phyloP scores from a whole-genome alignment of 2,113 vertebrate species.

The Antennarius striatus region DNA sequence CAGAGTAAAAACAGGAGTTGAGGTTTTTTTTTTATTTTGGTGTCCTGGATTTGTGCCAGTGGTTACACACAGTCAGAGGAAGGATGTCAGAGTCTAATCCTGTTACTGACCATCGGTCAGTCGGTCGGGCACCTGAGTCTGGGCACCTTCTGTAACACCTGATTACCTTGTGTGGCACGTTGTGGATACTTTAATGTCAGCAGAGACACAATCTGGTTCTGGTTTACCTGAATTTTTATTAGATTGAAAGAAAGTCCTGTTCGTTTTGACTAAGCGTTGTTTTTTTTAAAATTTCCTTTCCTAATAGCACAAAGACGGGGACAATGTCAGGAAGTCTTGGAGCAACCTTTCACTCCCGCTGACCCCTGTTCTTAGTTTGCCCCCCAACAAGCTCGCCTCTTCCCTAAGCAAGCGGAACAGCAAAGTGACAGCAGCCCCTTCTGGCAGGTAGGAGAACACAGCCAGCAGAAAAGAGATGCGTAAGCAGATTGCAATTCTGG shows the following conservation, averaged over 20 bases:
- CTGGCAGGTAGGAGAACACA: slow-evolving; percentile 83
- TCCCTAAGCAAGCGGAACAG: slow-evolving; percentile 82
- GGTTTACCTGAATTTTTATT: background rate
- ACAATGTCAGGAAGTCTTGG: slow-evolving; percentile 83
- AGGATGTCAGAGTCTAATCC: slow-evolving; percentile 44
- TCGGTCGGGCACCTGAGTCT: slow-evolving; percentile 9
- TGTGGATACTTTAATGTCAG: background rate
- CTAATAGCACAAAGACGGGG: slow-evolving; percentile 78
- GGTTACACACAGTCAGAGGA: slow-evolving; percentile 11
- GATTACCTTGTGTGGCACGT: slow-evolving; percentile 9
- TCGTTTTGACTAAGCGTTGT: background rate
- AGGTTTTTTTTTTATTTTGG: background rate
- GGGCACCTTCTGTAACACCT: background rate
- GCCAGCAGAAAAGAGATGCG: background rate
- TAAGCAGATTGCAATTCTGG: background rate
- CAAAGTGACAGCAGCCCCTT: slow-evolving; percentile 81
- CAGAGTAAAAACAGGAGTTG: background rate
- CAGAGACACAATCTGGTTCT: background rate
- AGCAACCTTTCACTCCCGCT: slow-evolving; percentile 81
- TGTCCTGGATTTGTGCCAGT: slow-evolving; percentile 4
- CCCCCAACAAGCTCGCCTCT: slow-evolving; percentile 75
- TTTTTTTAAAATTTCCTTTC: background rate
- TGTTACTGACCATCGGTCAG: slow-evolving; percentile 38
- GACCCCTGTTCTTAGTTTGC: slow-evolving; percentile 67
- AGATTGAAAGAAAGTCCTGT: background rate